These are phyloP conservation scores for Bemisia tabaci DNA, from an alignment of 1,140 invertebrate genomes.

Conservation along the genomic window DNA sequence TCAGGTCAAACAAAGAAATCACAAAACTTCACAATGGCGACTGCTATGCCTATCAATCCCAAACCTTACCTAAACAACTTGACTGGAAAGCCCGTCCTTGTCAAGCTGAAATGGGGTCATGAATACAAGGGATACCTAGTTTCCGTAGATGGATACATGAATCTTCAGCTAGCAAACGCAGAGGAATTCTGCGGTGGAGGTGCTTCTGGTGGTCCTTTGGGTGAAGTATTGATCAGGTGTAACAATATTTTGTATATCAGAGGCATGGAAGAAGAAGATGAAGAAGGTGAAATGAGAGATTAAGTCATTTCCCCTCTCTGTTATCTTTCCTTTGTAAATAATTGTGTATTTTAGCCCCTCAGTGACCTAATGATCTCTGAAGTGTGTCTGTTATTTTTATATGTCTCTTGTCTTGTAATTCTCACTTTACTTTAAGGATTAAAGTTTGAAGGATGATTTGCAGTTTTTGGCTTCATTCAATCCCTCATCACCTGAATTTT, in stretches of 20 bases:
- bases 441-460: no score
- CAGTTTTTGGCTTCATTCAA: no score
- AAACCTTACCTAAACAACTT: slow-evolving; percentile 98
- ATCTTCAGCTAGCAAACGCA: slow-evolving; percentile 94
- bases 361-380: no score
- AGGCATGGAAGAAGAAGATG: slow-evolving; percentile 92
- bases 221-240: slow-evolving; percentile 94
- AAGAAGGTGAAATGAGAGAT: slow-evolving; percentile 93
- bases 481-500: no score
- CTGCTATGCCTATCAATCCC: slow-evolving; percentile 93
- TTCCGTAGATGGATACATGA: slow-evolving; percentile 99
- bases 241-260: slow-evolving; percentile 97
- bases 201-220: slow-evolving; percentile 74
- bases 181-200: slow-evolving; percentile 92
- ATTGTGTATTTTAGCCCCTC: no score
- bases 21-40: slow-evolving; percentile 18
- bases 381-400: no score
- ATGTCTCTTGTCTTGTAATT: no score
- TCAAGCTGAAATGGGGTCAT: slow-evolving; percentile 99
- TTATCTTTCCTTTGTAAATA: background rate
- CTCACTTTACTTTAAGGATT: no score
- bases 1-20: background rate
- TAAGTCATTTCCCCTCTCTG: slow-evolving; percentile 32
- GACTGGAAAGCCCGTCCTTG: slow-evolving; percentile 92
- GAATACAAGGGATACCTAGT: slow-evolving; percentile 98